Evolutionary conservation across 2,113 vertebrate genomes (phyloP).

Genomic region (Pogonocichla stellata): DNA sequence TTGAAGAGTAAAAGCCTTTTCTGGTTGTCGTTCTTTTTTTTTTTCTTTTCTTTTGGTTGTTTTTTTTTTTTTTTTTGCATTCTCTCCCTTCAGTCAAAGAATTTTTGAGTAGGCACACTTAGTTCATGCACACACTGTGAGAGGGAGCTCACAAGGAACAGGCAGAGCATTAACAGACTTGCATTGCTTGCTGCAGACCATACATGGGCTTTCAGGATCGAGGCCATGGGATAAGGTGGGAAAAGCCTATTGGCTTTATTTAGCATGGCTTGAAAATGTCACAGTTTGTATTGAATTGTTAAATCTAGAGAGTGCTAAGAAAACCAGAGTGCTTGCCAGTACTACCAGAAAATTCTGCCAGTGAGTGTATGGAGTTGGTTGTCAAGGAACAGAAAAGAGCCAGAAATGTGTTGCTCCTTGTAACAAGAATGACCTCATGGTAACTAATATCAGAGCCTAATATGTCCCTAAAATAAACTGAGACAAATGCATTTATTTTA

Average conservation of each 20-base stretch:
- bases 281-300: constrained; percentile 30
- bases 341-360: constrained; percentile 58
- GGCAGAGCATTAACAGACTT: not conserved
- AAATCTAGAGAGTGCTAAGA: constrained; percentile 44
- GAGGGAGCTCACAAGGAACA: not conserved
- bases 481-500: constrained; percentile 7
- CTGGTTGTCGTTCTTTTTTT: not conserved
- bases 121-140: not conserved
- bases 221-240: constrained; percentile 12
- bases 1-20: not conserved
- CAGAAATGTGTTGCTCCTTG: constrained; percentile 42
- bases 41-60: not conserved
- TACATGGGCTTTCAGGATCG: constrained; percentile 46
- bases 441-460: constrained; percentile 49
- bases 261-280: constrained; percentile 42
- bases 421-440: constrained; percentile 52
- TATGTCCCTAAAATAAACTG: constrained; percentile 51
- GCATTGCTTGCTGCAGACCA: constrained; percentile 10
- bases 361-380: constrained; percentile 6
- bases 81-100: not conserved
- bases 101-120: not conserved
- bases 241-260: constrained; percentile 44
- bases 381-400: constrained; percentile 45
- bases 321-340: constrained; percentile 23
- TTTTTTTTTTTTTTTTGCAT: not conserved